A percentile compares a stretch with the other conserved stretches of the same genome.
These are phyloP conservation scores for Cynocephalus volans DNA, from an alignment of 2,113 vertebrate species.

Conservation along the genomic window DNA sequence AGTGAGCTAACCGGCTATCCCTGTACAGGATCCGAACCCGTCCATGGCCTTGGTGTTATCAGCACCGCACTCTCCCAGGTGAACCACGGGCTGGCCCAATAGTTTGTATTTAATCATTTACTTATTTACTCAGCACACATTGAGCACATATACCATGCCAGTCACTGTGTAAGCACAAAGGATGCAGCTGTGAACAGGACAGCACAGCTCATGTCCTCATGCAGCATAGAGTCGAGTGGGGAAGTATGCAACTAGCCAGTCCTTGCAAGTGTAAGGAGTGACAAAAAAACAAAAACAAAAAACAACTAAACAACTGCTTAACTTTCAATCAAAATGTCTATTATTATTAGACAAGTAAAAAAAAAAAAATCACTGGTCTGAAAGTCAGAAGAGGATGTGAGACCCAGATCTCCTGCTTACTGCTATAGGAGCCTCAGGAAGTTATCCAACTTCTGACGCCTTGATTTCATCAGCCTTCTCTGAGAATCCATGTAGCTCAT, in stretches of 20 bases:
- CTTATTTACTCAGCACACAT: not conserved
- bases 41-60: no score
- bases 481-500: not conserved
- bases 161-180: not conserved
- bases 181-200: not conserved
- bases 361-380: not conserved
- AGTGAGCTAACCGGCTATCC: no score
- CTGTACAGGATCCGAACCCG: no score
- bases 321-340: not conserved
- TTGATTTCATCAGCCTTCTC: not conserved
- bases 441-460: not conserved
- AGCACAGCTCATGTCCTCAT: not conserved
- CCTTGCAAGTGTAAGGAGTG: not conserved
- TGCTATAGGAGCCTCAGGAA: not conserved
- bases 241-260: not conserved
- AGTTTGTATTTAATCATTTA: not conserved
- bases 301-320: not conserved
- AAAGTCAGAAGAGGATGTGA: not conserved
- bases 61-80: no score
- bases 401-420: not conserved
- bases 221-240: not conserved
- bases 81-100: no score
- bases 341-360: not conserved
- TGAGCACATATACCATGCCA: not conserved
- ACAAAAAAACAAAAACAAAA: not conserved